Evolutionary conservation across 2,797 vertebrate genomes (phyloP), one percentile per base, ranked within the genome.

Genomic region (Poeciliopsis paucimaculata): DNA sequence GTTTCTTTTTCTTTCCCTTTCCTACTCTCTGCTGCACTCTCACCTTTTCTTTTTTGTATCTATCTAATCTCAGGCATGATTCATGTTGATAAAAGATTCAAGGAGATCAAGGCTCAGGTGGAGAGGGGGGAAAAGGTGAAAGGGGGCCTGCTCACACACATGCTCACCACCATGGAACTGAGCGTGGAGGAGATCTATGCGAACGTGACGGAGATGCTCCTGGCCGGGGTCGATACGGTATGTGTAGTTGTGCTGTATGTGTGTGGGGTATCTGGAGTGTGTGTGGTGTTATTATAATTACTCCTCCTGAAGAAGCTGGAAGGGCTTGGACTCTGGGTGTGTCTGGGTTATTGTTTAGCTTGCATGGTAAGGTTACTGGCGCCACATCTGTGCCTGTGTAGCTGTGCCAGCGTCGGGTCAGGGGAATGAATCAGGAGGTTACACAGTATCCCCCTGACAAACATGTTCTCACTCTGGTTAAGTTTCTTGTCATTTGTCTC

Each of bases 201-300:
- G 89, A 99, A 98, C 60, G 93, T 96, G 88, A 98, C 98, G 0
- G 98, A 99, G 94, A 97, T 99, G 97, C 96, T 99, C 8, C 94
- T 99, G 90, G 98, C 98, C 0, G 97, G 98, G 3, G 97, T 99
- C 0, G 97, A 99, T 92, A 98, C 97, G 87, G 98, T 94, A 79
- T 53, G 90, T 91, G 94, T 79, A 18, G 57, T 51, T 74, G 15
- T 60, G 3, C 31, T 26, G 28, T 36, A 34, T 46, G 13, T 62
- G 31, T 46, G n/a, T 10, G 15, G 49, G 28, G 28, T 77, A 81
- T 81, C 31, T 16, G 41, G 41, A 81, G 64, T 91, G 62, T 20
- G 34, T 39, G 62, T 68, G 10, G 18, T 39, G 39, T 43, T 70
- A 43, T 20, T 43, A 23, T 43, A n/a, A 70, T 43, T 43, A 43